phyloP scores from a whole-genome alignment of 1,140 invertebrate species.

The Pygmarrhopalites habei region DNA sequence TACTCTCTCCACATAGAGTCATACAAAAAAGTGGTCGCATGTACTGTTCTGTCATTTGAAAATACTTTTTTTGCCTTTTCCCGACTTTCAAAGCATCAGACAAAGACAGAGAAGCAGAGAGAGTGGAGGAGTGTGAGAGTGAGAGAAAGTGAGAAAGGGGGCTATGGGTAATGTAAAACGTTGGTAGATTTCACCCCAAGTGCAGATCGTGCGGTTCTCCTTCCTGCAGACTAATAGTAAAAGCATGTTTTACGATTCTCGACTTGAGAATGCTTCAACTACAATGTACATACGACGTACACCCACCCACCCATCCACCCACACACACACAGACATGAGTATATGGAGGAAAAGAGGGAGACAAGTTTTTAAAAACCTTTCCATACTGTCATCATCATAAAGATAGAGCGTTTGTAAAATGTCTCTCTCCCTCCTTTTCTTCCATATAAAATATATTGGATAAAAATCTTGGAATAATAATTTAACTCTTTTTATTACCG shows the following conservation, averaged over 20 bases:
- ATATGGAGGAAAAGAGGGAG: too few relatives aligned
- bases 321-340: too few relatives aligned
- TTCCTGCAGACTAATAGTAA: slow-evolving; percentile 14
- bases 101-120: slow-evolving; percentile 2
- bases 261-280: too few relatives aligned
- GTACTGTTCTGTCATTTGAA: neutral
- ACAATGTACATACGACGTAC: too few relatives aligned
- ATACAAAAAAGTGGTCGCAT: neutral
- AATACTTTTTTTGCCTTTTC: neutral
- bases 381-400: too few relatives aligned
- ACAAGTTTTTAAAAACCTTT: too few relatives aligned
- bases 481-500: slow-evolving; percentile 8
- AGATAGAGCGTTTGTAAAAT: too few relatives aligned
- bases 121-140: slow-evolving; percentile 1
- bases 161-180: slow-evolving; percentile 1
- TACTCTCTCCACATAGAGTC: too few relatives aligned
- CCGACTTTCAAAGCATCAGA: neutral
- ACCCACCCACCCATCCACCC: too few relatives aligned
- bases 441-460: too few relatives aligned
- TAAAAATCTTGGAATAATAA: slow-evolving; percentile 15
- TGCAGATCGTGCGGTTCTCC: slow-evolving; percentile 1
- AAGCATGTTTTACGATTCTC: slow-evolving; percentile 6
- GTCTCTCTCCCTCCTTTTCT: too few relatives aligned
- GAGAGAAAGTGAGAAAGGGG: neutral
- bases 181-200: slow-evolving; percentile 4